phyloP scores from a whole-genome alignment of 2,888 invertebrate species.

The Tryphoninae sp. region DNA sequence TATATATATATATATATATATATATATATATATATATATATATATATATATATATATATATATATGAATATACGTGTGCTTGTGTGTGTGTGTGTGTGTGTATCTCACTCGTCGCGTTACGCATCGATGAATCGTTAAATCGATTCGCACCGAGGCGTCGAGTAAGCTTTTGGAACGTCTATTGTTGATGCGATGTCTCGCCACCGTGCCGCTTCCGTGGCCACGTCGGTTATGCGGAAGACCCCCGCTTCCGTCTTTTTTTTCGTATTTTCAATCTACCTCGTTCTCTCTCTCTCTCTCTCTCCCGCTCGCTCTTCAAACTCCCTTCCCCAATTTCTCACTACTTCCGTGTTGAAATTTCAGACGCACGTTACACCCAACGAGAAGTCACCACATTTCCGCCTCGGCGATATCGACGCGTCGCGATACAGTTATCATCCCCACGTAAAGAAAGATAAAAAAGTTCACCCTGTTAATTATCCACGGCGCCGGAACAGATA shows the following conservation, averaged over 20 bases:
- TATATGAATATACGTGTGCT: neutral
- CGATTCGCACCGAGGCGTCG: slow-evolving; percentile 55
- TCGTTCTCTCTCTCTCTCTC: neutral
- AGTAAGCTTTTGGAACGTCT: slow-evolving; percentile 46
- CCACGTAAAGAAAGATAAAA: neutral
- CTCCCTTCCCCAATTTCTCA: neutral
- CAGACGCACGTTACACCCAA: slow-evolving; percentile 13
- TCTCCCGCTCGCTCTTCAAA: neutral
- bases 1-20: no score
- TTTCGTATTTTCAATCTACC: neutral
- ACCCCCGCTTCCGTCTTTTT: neutral
- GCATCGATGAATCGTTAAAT: slow-evolving; percentile 59
- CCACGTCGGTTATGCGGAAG: slow-evolving; percentile 22
- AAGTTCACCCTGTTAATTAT: neutral
- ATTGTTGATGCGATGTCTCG: slow-evolving; percentile 48
- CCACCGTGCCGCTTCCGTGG: slow-evolving; percentile 35
- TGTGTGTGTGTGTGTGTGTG: neutral
- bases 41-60: slow-evolving; percentile 9
- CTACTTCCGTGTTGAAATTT: slow-evolving; percentile 24
- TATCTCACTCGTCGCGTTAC: slow-evolving; percentile 46
- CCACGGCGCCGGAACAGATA: neutral
- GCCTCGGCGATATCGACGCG: slow-evolving; percentile 42
- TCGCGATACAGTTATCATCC: neutral
- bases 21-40: no score
- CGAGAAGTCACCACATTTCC: slow-evolving; percentile 13